Conservation (phyloP, 2,113 vertebrate species). For the Pitta sordida region DNA sequence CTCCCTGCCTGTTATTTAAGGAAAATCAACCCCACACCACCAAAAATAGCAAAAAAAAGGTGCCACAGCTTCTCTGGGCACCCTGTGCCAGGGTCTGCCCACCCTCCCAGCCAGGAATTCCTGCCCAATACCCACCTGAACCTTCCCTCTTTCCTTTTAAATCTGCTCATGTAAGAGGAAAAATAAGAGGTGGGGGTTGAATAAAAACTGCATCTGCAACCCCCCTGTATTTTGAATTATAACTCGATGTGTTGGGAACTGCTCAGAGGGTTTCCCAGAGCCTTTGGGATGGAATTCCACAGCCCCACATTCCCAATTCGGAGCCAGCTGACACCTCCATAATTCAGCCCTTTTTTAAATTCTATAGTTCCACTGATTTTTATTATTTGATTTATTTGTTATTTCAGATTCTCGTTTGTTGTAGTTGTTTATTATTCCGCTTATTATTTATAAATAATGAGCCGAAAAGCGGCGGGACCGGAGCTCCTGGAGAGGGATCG, state of each 20-base stretch:
- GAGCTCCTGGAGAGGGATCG: neutral
- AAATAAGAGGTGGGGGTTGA: fast-evolving
- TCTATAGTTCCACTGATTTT: fast-evolving
- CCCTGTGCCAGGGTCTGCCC: neutral
- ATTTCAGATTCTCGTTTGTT: fast-evolving
- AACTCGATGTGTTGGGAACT: fast-evolving
- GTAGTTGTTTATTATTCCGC: fast-evolving
- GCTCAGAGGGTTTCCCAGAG: neutral
- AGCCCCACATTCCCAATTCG: neutral
- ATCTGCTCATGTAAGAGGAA: fast-evolving
- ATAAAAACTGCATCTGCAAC: neutral
- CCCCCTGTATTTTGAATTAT: neutral
- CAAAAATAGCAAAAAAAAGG: neutral
- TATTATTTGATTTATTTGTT: neutral
- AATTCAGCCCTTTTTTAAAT: neutral
- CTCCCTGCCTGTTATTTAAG: neutral
- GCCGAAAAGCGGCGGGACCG: neutral
- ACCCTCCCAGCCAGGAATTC: neutral
- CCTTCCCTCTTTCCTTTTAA: neutral
- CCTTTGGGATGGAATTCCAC: neutral
- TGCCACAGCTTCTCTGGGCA: neutral
- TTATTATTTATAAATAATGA: fast-evolving
- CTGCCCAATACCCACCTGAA: neutral
- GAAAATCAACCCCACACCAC: neutral
- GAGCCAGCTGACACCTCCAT: neutral